Base-by-base conservation (phyloP, 2,888 invertebrate species). In the Abscondita cerata region DNA sequence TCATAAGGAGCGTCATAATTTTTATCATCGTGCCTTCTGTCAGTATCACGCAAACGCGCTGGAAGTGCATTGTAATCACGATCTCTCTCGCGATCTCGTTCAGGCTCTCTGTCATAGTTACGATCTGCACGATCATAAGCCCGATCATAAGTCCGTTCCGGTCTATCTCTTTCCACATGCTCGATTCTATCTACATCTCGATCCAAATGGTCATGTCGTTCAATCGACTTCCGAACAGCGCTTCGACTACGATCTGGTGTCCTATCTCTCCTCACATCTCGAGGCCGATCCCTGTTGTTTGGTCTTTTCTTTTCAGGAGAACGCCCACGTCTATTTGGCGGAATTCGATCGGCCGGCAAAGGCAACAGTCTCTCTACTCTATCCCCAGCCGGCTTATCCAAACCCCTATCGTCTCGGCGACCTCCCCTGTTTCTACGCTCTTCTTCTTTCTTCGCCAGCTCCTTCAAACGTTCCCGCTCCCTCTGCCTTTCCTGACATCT, bases 401-500 rank as follows among this genome's bases (percentile, higher is more conserved):
- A 78, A 2, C 87, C 86, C 69, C 86, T 84, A 56, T 84, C 83
- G 52, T 82, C 80, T 47, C 85, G 83, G 33, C 85, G 78, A 9
- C 82, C 79, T 12, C 82, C 73, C 65, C 83, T 80, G 66, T 87
- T 78, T 70, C 85, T 82, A 56, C 83, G 80, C 59, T 86, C 85
- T 8, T 84, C 81, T 66, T 85, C 89, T 65, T 85, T 81, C 59
- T 78, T 80, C 25, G 76, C 77, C 34, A 78, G 70, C 67, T 80
- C 81, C 63, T 82, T 82, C n/a, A 83, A 75, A 19, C 83, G 76
- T 62, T 84, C 84, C 0, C 85, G 75, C 67, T 83, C 84, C 8
- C 81, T 83, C 84, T 83, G 84, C 6, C 84, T 77, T 64, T 84
- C 84, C 56, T 91, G 86, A 53, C 89, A 89, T 65, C 91, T 83